Base-by-base conservation (phyloP, 2,888 invertebrate genomes). In the Watsonalla cultraria region DNA sequence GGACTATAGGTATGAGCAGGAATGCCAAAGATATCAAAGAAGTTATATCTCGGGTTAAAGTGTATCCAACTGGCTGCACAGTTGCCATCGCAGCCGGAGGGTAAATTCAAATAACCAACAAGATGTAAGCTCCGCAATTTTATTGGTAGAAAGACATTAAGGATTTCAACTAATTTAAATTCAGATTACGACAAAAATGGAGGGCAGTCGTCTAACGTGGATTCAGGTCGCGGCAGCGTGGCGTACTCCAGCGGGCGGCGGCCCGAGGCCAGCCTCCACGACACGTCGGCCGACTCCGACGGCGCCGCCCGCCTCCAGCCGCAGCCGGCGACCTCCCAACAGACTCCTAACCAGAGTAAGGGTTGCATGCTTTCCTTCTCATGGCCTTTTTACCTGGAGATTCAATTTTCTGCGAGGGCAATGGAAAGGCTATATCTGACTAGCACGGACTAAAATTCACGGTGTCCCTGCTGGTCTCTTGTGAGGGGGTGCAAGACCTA, bases 181-280 rank as follows among this genome's bases (percentile, higher is more conserved):
- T 78, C 91, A 74, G 95, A 95, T 82, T 95, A 95, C 71, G 95
- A 95, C 75, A 95, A 95, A 78, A 92, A 94, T 51, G 94, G 94
- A 6, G 91, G 92, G n/a, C 94, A 94, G 62, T 94, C 94, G 9
- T 95, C 95, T 0, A 95, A 95, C 74, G 94, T 94, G 24, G 95
- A 96, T 80, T 95, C 95, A 0, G 95, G 95, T 14, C 89, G 95
- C 62, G 95, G 95, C n/a, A 95, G 95, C 74, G 95, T 95, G 6
- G 95, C 95, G 47, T 95, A 95, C 80, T 95, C 95, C 45, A 95
- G 95, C 70, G 95, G 95, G 2, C 84, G 94, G 59, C 84, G 94
- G 68, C 86, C 89, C 2, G 93, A 93, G 46, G 87, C 87, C 0
- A 90, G 90, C 57, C 80, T 89, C 7, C 91, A 88, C 33, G 93